A percentile compares a stretch with the other conserved stretches of the same genome.
These are phyloP conservation scores for Poecilobothrus nobilitatus DNA, from an alignment of 2,888 invertebrate genomes.

Conservation along the genomic window DNA sequence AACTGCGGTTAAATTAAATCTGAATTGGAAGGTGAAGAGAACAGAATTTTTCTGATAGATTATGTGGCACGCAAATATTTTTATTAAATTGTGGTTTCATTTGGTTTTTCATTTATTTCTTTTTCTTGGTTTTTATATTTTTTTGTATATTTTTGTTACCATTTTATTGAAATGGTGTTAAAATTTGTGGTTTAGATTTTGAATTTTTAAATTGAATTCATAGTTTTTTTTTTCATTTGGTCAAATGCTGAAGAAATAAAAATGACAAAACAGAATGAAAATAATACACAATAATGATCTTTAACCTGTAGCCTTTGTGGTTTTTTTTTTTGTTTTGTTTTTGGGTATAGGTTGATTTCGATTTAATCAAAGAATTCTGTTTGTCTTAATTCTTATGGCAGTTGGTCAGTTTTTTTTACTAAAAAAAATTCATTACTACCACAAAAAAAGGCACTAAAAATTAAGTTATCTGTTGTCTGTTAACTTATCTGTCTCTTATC, in stretches of 20 bases:
- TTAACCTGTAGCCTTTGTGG: neutral
- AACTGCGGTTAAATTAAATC: no score
- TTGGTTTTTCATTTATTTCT: neutral
- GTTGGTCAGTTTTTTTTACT: no score
- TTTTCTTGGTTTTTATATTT: neutral
- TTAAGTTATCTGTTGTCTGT: no score
- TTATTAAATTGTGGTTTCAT: neutral
- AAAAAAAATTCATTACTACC: no score
- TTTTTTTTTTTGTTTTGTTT: neutral
- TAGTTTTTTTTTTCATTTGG: neutral
- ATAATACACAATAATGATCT: neutral
- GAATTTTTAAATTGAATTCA: neutral
- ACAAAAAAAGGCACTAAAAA: no score
- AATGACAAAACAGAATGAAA: no score
- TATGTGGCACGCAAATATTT: constrained; percentile 1
- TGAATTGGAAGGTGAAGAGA: no score
- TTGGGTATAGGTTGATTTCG: no score
- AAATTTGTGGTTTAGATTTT: neutral
- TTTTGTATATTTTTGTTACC: neutral
- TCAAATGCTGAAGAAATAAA: neutral
- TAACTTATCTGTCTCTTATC: no score
- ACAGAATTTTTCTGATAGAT: neutral
- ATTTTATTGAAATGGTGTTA: neutral
- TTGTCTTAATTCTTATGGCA: no score
- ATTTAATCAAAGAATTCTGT: no score